Percentiles rank a stretch among this genome's conserved stretches.
These are phyloP conservation scores for Nomada flava DNA, from an alignment of 2,888 invertebrate genomes.

Conservation along the genomic window DNA sequence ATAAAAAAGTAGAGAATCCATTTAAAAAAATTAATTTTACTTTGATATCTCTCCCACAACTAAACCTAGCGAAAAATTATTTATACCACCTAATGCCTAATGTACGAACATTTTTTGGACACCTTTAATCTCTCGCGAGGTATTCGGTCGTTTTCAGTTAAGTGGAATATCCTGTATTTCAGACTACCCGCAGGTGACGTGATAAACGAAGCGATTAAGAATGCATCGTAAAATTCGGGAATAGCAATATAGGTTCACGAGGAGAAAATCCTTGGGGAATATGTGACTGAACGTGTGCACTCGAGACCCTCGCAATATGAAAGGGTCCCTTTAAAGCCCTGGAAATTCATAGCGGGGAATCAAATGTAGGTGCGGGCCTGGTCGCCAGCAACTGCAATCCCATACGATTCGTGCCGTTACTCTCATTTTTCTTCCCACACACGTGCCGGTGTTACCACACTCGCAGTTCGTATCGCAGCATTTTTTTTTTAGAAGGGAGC, in stretches of 20 bases:
- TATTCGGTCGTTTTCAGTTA: no score
- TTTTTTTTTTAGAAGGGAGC: not conserved
- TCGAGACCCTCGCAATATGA: slow-evolving; percentile 1
- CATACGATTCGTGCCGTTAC: slow-evolving; percentile 61
- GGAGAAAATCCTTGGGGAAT: slow-evolving; percentile 18
- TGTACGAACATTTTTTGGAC: no score
- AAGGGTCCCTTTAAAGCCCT: slow-evolving; percentile 32
- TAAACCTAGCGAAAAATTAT: no score
- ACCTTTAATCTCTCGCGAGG: no score
- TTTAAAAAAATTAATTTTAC: no score
- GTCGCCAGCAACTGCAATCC: slow-evolving; percentile 5
- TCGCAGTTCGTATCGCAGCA: slow-evolving; percentile 13
- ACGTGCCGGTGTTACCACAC: slow-evolving; percentile 61
- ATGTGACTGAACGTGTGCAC: not conserved
- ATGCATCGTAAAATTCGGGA: slow-evolving; percentile 7
- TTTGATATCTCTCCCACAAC: no score
- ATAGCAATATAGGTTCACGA: not conserved
- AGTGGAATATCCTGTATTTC: no score
- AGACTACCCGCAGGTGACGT: not conserved
- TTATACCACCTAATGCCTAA: no score
- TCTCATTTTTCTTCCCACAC: slow-evolving; percentile 62
- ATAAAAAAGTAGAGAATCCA: no score
- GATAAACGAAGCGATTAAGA: slow-evolving; percentile 39
- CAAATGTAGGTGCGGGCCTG: slow-evolving; percentile 11
- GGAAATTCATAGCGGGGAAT: slow-evolving; percentile 39